Evolutionary conservation across 2,888 invertebrate genomes (phyloP).

Genomic region (Apodemia duryi): DNA sequence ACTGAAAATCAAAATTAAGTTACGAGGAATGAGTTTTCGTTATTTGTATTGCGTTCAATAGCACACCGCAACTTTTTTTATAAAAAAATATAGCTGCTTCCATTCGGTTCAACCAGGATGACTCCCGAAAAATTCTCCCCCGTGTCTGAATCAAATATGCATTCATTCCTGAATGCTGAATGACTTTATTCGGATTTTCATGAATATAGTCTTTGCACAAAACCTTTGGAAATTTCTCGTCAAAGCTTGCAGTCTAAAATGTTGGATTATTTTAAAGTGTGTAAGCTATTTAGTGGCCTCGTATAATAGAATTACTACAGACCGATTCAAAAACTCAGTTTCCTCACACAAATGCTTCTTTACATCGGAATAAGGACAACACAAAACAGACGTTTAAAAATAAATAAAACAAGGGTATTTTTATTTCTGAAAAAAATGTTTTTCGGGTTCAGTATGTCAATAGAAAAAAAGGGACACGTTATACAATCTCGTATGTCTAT

Average conservation of each 20-base stretch:
- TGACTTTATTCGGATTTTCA: conserved; percentile 2
- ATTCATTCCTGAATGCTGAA: conserved; percentile 2
- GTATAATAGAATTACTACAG: conserved; percentile 2
- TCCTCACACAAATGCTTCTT: no score
- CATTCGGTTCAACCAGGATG: background rate
- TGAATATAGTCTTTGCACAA: conserved; percentile 2
- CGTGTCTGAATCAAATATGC: conserved; percentile 7
- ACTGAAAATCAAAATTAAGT: no score
- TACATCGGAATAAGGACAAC: no score
- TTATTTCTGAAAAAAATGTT: no score
- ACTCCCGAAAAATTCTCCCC: conserved; percentile 4
- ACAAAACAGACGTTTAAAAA: no score
- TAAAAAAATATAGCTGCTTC: background rate
- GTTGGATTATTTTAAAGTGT: background rate
- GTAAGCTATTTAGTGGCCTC: background rate
- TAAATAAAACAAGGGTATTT: no score
- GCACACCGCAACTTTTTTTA: background rate
- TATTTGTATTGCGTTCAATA: background rate
- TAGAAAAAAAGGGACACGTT: no score
- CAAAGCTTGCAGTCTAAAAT: conserved; percentile 1
- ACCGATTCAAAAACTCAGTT: no score
- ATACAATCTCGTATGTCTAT: no score
- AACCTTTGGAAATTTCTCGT: conserved; percentile 4
- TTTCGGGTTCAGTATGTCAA: no score
- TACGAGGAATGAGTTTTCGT: background rate